These are phyloP conservation scores for Cerastis rubricosa DNA, from an alignment of 2,888 invertebrate species.

Conservation along the genomic window DNA sequence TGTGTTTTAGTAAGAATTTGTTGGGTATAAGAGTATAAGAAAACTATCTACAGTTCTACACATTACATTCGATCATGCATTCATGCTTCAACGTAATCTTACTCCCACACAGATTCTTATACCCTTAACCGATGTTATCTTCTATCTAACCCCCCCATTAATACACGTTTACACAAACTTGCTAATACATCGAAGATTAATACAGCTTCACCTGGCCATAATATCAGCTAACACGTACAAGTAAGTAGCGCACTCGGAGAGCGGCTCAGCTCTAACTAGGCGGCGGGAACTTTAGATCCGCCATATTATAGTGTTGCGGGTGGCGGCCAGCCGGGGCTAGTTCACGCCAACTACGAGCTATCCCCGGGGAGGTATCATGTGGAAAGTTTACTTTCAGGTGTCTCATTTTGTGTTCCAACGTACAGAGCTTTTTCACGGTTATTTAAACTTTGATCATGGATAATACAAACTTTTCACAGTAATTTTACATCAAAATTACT, in stretches of 20 bases:
- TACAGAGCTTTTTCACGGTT: background rate
- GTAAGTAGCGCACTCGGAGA: constrained; percentile 19
- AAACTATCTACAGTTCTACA: no score
- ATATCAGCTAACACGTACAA: constrained; percentile 25
- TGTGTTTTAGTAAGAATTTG: no score
- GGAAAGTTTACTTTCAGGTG: constrained; percentile 32
- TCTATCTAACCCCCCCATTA: background rate
- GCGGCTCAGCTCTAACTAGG: constrained; percentile 34
- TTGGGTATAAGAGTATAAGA: no score
- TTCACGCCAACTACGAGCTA: background rate
- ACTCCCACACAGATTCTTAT: background rate
- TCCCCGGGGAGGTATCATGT: constrained; percentile 3
- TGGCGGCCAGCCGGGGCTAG: constrained; percentile 6
- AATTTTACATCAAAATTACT: no score
- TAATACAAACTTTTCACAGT: background rate
- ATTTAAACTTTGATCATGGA: background rate
- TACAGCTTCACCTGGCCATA: constrained; percentile 9
- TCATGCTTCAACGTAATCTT: background rate
- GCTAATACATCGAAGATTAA: constrained; percentile 29
- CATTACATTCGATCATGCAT: background rate
- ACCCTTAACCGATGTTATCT: background rate
- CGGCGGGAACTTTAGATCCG: constrained; percentile 45
- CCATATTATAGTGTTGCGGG: constrained; percentile 38
- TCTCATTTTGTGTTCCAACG: constrained; percentile 11
- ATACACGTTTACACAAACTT: constrained; percentile 24